Percentiles rank a stretch among this genome's conserved stretches.
These are phyloP conservation scores for Callorhinus ursinus DNA, from an alignment of 2,113 vertebrate species.

Conservation along the genomic window DNA sequence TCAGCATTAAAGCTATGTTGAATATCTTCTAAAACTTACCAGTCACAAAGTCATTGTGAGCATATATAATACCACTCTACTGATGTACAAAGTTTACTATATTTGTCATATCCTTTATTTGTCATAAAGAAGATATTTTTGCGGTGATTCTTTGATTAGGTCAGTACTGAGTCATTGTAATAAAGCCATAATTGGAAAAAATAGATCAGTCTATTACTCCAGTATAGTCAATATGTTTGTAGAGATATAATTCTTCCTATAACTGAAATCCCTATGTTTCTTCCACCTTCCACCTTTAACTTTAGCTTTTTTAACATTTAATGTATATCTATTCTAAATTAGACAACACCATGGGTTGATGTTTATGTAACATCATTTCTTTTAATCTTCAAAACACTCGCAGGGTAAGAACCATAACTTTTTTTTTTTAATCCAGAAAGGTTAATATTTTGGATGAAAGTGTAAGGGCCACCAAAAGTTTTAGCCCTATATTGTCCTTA, in stretches of 20 bases:
- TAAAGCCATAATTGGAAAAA: not conserved
- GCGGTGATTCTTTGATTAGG: not conserved
- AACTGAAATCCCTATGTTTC: not conserved
- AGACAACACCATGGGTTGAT: not conserved
- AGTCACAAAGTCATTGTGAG: not conserved
- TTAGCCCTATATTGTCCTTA: not conserved
- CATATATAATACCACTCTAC: not conserved
- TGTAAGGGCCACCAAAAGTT: not conserved
- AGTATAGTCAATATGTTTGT: not conserved
- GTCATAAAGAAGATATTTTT: not conserved
- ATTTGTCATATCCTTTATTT: not conserved
- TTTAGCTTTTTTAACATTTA: not conserved
- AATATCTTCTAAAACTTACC: not conserved
- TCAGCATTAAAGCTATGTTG: not conserved
- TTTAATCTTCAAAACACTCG: not conserved
- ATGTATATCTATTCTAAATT: not conserved
- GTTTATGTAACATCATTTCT: not conserved
- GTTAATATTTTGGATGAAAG: not conserved
- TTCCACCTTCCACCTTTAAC: not conserved
- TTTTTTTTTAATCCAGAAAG: not conserved
- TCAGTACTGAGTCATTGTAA: not conserved
- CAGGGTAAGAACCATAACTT: not conserved
- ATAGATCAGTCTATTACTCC: not conserved
- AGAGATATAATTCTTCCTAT: not conserved
- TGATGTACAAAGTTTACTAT: not conserved